A percentile compares a stretch with the other conserved stretches of the same genome.
phyloP scores from a whole-genome alignment of 2,113 vertebrate genomes.

The Passer montanus region DNA sequence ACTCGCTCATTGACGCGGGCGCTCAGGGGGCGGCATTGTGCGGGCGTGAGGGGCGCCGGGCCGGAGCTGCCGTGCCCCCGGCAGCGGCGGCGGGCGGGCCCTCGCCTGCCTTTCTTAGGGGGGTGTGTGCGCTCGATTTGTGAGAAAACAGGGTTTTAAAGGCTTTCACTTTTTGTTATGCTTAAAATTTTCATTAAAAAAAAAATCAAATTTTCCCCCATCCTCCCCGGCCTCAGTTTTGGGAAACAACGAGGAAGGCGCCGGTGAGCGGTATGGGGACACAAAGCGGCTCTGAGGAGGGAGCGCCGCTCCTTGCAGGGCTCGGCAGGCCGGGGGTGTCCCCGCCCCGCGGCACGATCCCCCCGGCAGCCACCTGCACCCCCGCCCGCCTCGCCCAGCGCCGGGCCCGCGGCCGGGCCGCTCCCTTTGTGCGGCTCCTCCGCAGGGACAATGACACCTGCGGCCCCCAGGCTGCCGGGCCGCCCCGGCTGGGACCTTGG shows the following conservation, averaged over 20 bases:
- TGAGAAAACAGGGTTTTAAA: no score
- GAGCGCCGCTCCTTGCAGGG: not conserved
- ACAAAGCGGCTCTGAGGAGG: not conserved
- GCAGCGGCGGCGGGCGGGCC: not conserved
- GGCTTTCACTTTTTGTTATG: not conserved
- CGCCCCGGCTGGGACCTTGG: not conserved
- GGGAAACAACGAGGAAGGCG: not conserved
- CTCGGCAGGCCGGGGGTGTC: not conserved
- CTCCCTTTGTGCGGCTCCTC: not conserved
- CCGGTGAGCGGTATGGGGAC: not conserved
- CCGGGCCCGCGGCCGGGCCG: rapidly evolving
- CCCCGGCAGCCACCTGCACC: not conserved
- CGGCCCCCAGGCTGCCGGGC: not conserved
- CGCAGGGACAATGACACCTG: not conserved
- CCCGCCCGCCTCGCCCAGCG: not conserved
- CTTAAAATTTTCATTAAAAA: not conserved
- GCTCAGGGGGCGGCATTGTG: no score
- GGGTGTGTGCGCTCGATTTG: not conserved
- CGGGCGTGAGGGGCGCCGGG: no score
- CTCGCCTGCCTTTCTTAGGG: not conserved
- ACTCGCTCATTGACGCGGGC: no score
- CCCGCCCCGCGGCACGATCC: not conserved
- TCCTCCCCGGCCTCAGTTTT: not conserved
- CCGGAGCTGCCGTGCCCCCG: not conserved
- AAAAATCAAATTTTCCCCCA: not conserved